Conservation (phyloP, 2,113 vertebrate species). For the Chunga burmeisteri region DNA sequence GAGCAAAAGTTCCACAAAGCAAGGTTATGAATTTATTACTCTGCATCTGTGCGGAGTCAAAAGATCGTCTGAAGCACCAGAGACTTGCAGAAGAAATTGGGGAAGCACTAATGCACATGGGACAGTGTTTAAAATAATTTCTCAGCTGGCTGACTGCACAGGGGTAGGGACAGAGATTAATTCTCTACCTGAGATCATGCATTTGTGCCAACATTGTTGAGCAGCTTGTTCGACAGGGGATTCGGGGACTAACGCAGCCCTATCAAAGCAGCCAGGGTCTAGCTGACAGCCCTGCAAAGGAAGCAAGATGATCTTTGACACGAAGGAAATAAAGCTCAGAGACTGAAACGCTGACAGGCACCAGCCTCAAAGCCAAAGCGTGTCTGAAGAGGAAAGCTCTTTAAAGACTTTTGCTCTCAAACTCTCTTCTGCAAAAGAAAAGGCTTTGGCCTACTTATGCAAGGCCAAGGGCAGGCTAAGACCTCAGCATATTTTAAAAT, state of each 20-base stretch:
- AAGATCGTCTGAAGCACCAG: neutral
- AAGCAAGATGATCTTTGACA: slow-evolving; percentile 55
- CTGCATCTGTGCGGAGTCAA: neutral
- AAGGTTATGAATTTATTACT: slow-evolving; percentile 27
- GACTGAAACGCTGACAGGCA: slow-evolving; percentile 40
- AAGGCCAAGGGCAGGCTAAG: slow-evolving; percentile 13
- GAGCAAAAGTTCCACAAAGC: slow-evolving; percentile 2
- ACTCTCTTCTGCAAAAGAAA: neutral
- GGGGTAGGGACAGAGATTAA: slow-evolving; percentile 13
- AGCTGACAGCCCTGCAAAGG: slow-evolving; percentile 47
- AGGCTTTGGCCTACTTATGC: slow-evolving; percentile 12
- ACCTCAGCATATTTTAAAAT: slow-evolving; percentile 19
- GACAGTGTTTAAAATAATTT: slow-evolving; percentile 18
- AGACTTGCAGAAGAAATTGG: slow-evolving; percentile 5
- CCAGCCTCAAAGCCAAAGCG: neutral
- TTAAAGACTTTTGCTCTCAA: slow-evolving; percentile 24
- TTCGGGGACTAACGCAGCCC: neutral
- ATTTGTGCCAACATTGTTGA: slow-evolving; percentile 44
- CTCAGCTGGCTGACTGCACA: slow-evolving; percentile 17
- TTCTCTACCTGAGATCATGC: slow-evolving; percentile 13
- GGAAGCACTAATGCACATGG: neutral
- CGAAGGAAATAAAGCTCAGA: slow-evolving; percentile 44
- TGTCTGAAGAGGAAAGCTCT: slow-evolving; percentile 22
- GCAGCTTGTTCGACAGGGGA: slow-evolving; percentile 38
- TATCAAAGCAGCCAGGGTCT: slow-evolving; percentile 44